Base-by-base conservation (phyloP, 1,140 invertebrate species). In the Amyelois transitella region DNA sequence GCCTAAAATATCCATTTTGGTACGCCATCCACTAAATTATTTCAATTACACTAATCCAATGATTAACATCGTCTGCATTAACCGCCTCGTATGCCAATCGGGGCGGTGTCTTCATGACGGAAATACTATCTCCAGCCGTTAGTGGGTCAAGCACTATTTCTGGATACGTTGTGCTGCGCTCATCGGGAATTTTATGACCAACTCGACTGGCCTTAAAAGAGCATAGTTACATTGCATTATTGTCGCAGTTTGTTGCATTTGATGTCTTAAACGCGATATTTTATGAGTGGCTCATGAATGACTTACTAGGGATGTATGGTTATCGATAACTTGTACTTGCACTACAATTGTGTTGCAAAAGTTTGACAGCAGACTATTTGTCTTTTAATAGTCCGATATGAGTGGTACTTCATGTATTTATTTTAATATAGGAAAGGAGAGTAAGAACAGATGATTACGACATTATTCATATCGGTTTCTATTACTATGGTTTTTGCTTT, bases 41-140 rank as follows among this genome's bases (percentile, higher is more conserved):
- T 38, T 12, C n/a, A 14, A 38, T 38, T 38, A 38, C 12, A 10
- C 25, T 38, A 32, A 32, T 32, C 10, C 60, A 7, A 8, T 54
- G 58, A 69, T 76, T 70, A 79, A 77, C 60, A 75, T 73, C 65
- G 58, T 58, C 60, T 65, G 54, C 25, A 59, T 53, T 64, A 58
- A 51, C 61, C 62, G 38, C 51, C 59, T 62, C 51, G 25, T 50
- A 32, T 60, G 60, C 58, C 69, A 59, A 62, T 69, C 58, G 60
- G 66, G 65, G 63, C 73, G 67, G 60, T 74, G 65, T 38, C 32
- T 72, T 72, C 74, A 83, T 81, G 81, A 84, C 84, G 81, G 81
- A 87, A 84, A 86, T 87, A 87, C 79, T n/a, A n/a, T 69, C 71
- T 87, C 81, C 84, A 85, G 79, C 68, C 74, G 76, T 83, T 84